Evolutionary conservation across 2,888 invertebrate genomes (phyloP), one percentile per base, ranked within the genome.

Genomic region (Cantharis flavilabris): DNA sequence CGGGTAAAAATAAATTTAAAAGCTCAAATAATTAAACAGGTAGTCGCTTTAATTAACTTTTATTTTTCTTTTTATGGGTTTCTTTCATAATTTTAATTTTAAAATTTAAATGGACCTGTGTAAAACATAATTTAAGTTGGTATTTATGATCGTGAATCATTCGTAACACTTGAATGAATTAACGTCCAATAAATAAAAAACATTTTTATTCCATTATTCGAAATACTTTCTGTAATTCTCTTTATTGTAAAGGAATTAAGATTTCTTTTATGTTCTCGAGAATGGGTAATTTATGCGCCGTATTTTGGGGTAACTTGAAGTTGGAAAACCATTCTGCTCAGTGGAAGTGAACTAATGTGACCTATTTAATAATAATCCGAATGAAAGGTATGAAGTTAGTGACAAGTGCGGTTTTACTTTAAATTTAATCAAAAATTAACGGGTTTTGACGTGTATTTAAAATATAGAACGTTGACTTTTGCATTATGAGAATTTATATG

Each of bases 381-480:
- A 49, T n/a, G 49, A n/a, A n/a, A 49, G n/a, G n/a, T 3, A 33
- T 49, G n/a, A 49, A 49, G 49, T 49, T 49, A 49, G 49, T 49
- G 49, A n/a, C n/a, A 49, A 49, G 49, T 49, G 49, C 49, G 49
- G 9, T 23, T 67, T 67, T 14, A 67, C 3, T 3, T 67, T 23
- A 67, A 67, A n/a, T 18, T 67, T 67, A 67, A 67, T 67, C 16
- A 26, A 33, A 62, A 75, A 75, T 78, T 75, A 75, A 78, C 78
- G 72, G 78, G 65, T 75, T 77, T 73, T 69, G 69, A 62, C 33
- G 62, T 13, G 70, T 75, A 72, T 69, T 75, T 65, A 75, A 28
- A 67, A 62, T 75, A 64, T 30, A 70, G 73, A 72, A 73, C 75
- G 75, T 78, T 78, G 75, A 75, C 78, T 78, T 75, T 77, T 78